Evolutionary conservation across 2,113 vertebrate genomes (phyloP), one percentile per base, ranked within the genome.

Genomic region (Istiophorus platypterus): DNA sequence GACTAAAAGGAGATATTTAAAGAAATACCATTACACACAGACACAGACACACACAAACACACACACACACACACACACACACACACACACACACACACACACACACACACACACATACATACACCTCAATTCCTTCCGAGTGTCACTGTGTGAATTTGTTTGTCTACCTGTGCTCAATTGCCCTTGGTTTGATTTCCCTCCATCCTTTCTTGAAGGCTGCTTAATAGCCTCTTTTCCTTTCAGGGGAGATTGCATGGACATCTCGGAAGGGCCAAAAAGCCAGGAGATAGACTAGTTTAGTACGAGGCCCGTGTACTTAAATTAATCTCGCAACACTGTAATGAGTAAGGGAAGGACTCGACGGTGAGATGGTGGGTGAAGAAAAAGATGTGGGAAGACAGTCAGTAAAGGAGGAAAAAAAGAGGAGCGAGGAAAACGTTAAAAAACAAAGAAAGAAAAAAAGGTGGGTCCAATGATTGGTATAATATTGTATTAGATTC

Each of bases 161-260:
- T 91, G 85, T 91, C 84, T 89, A 87, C 84, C 89, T 92, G 82
- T 71, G 85, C 84, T 88, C 90, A 92, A 86, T 86, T 79, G 83
- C 75, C 71, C 81, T 69, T 29, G 3, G 67, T 87, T 78, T 89
- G 89, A 92, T 86, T 86, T 88, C 84, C 51, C 83, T 68, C 84
- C 89, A 87, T 91, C 88, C 72, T 87, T 72, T 85, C 87, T 61
- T 70, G 80, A 88, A 85, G 77, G 69, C 82, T 85, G 81, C 86
- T 80, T 92, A 93, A 92, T 93, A 81, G 89, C 85, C 86, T 89
- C 80, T 89, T 89, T 85, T 85, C 78, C 90, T 90, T 70, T 86
- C 70, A 63, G 83, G 86, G 78, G 76, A 90, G 90, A 92, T 89
- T 90, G 86, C 89, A 82, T 81, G 86, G 90, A 91, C 88, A 73